Evolutionary conservation across 2,113 vertebrate species (phyloP).

Genomic region (Myanophis thanlyinensis): DNA sequence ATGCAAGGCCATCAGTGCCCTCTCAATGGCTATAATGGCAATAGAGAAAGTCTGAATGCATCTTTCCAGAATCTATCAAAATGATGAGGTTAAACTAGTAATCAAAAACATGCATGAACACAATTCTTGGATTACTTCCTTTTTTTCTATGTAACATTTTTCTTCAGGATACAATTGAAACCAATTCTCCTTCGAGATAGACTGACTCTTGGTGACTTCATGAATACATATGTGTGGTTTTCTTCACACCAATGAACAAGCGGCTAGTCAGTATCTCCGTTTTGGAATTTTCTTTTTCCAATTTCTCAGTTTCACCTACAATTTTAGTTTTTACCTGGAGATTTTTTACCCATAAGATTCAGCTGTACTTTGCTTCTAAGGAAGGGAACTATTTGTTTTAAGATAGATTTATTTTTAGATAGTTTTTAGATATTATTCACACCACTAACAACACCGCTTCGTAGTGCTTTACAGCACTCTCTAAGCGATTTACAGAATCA

Average conservation of each 20-base stretch:
- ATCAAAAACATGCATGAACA: neutral
- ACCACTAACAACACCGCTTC: neutral
- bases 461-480: too few species aligned
- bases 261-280: neutral
- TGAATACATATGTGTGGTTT: neutral
- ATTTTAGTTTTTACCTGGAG: neutral
- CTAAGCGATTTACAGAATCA: too few species aligned
- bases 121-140: neutral
- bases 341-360: neutral
- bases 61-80: neutral
- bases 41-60: neutral
- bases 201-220: neutral
- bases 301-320: neutral
- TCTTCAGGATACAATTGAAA: neutral
- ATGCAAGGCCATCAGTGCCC: neutral
- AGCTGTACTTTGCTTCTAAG: neutral
- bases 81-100: neutral
- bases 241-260: neutral
- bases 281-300: neutral
- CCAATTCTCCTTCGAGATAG: neutral
- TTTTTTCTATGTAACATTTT: neutral
- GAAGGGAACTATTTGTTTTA: neutral
- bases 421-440: neutral
- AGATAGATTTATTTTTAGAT: neutral
- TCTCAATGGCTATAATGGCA: neutral